phyloP scores from a whole-genome alignment of 2,113 vertebrate genomes.

The Naja naja region DNA sequence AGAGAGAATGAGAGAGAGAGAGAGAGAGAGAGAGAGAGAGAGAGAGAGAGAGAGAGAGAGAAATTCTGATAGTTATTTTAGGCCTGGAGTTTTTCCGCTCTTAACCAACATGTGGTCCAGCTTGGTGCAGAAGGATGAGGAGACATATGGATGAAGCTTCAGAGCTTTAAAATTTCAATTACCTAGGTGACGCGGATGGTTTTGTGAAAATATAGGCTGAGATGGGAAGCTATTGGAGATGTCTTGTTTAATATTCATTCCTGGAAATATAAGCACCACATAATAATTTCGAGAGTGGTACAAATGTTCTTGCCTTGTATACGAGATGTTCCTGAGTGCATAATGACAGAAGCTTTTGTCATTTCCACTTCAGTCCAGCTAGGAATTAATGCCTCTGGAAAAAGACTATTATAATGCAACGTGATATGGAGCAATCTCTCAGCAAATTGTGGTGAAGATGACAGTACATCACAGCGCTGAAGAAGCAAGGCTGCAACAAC shows the following conservation, averaged over 20 bases:
- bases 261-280: slow-evolving; percentile 2
- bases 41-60: too few species aligned
- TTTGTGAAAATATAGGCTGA: slow-evolving; percentile 5
- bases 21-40: too few species aligned
- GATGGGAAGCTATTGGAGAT: neutral
- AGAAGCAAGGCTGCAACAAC: neutral
- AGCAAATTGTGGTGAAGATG: slow-evolving; percentile 19
- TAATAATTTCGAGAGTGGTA: slow-evolving; percentile 27
- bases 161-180: slow-evolving; percentile 14
- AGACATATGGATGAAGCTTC: neutral
- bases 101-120: neutral
- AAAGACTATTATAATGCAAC: slow-evolving; percentile 22
- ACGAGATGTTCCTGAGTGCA: slow-evolving; percentile 24
- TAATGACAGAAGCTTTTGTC: slow-evolving; percentile 37
- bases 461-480: neutral
- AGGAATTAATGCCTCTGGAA: slow-evolving; percentile 37
- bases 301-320: slow-evolving; percentile 15
- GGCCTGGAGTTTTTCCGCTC: neutral
- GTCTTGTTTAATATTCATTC: neutral
- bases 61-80: neutral
- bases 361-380: slow-evolving; percentile 24
- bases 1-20: too few species aligned
- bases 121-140: neutral
- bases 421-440: slow-evolving; percentile 29
- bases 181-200: neutral